phyloP scores from a whole-genome alignment of 2,797 vertebrate species.

The Amblyopsis hoosieri region DNA sequence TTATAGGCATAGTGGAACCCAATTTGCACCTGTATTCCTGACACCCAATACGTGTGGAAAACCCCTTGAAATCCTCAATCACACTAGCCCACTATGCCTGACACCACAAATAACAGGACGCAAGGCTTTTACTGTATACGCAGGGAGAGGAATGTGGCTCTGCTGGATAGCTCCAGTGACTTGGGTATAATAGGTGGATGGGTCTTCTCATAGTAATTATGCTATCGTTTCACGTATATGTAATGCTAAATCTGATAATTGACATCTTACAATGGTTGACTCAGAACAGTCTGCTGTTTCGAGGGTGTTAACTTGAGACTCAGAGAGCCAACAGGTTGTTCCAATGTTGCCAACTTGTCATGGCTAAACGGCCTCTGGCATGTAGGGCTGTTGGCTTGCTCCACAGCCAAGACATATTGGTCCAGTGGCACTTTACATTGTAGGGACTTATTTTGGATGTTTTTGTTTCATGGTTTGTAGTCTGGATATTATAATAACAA shows the following conservation, averaged over 20 bases:
- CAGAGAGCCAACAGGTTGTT: constrained; percentile 52
- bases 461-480: constrained; percentile 14
- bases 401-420: constrained; percentile 13
- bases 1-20: constrained; percentile 17
- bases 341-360: constrained; percentile 57
- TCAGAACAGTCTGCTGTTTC: background rate
- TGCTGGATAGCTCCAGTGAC: constrained; percentile 28
- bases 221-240: background rate
- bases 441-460: constrained; percentile 14
- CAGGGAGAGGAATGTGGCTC: constrained; percentile 26
- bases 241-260: background rate
- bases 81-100: constrained; percentile 24
- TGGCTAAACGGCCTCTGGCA: constrained; percentile 47
- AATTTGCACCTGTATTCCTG: constrained; percentile 22
- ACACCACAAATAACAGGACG: constrained; percentile 31
- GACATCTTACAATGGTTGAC: constrained; percentile 4
- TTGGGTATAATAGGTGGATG: no score
- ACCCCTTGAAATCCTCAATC: constrained; percentile 50
- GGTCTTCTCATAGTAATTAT: background rate
- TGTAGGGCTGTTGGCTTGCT: constrained; percentile 21
- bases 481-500: background rate
- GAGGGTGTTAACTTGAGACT: constrained; percentile 57
- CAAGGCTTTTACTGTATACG: constrained; percentile 22
- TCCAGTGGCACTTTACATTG: constrained; percentile 10
- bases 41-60: constrained; percentile 53